These are phyloP conservation scores for Polylopha cassiicola DNA, from an alignment of 2,888 invertebrate species.

Conservation along the genomic window DNA sequence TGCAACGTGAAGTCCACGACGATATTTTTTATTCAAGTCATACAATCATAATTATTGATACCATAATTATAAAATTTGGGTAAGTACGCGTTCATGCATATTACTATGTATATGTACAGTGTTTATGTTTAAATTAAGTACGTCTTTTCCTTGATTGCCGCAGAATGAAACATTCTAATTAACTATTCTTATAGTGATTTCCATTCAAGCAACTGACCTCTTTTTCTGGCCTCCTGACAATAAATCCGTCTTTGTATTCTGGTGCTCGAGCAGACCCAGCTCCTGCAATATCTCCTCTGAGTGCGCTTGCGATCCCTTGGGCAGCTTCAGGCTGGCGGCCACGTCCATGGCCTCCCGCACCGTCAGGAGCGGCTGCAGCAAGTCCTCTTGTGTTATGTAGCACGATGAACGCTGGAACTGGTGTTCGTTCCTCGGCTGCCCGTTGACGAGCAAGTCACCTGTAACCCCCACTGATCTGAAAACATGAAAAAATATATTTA, in stretches of 20 bases:
- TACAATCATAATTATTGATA: too few relatives aligned
- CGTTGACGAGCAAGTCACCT: conserved; percentile 83
- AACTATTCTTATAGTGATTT: background rate
- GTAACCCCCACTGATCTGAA: conserved; percentile 80
- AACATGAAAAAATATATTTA: too few relatives aligned
- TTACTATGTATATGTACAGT: too few relatives aligned
- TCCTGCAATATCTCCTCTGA: conserved; percentile 78
- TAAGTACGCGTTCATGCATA: too few relatives aligned
- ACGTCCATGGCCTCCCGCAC: conserved; percentile 87
- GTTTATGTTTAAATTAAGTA: too few relatives aligned
- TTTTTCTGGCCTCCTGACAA: conserved; percentile 89
- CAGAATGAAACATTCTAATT: background rate
- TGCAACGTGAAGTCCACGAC: too few relatives aligned
- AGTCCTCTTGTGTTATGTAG: conserved; percentile 89
- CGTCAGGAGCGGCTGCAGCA: conserved; percentile 83
- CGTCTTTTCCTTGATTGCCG: conserved; percentile 1
- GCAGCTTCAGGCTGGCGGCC: conserved; percentile 85
- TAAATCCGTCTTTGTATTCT: conserved; percentile 78
- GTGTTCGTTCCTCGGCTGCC: conserved; percentile 78
- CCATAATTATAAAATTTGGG: too few relatives aligned
- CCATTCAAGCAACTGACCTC: conserved; percentile 44
- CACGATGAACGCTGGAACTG: conserved; percentile 84
- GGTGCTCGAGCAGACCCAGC: conserved; percentile 79
- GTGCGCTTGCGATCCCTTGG: conserved; percentile 62
- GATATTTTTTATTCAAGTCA: too few relatives aligned